Conservation (phyloP, 2,888 invertebrate genomes). For the Hesperia comma region DNA sequence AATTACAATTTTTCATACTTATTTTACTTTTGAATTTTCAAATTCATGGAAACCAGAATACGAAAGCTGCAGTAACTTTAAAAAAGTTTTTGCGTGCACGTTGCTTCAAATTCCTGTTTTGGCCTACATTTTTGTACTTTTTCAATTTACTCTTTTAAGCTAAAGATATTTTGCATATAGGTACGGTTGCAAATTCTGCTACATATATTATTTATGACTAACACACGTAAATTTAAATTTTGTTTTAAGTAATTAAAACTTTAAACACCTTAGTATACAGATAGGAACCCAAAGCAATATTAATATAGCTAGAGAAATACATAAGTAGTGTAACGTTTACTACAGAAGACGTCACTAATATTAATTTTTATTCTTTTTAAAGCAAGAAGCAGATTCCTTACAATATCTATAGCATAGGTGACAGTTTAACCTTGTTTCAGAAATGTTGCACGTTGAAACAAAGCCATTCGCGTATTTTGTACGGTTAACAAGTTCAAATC, state of each 20-base stretch:
- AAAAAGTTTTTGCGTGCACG: slow-evolving; percentile 19
- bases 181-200: slow-evolving; percentile 14
- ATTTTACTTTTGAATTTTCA: slow-evolving; percentile 5
- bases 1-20: slow-evolving; percentile 8
- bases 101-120: slow-evolving; percentile 28
- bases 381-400: too few species aligned
- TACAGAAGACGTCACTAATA: too few species aligned
- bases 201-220: background rate
- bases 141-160: slow-evolving; percentile 12
- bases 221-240: background rate
- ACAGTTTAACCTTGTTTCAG: background rate
- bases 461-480: slow-evolving; percentile 14
- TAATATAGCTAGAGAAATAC: too few species aligned
- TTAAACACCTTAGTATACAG: too few species aligned
- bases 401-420: too few species aligned
- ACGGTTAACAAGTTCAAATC: slow-evolving; percentile 35
- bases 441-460: slow-evolving; percentile 24
- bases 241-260: too few species aligned
- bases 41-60: slow-evolving; percentile 24
- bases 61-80: slow-evolving; percentile 22
- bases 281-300: too few species aligned
- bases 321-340: too few species aligned
- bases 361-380: too few species aligned
- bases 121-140: slow-evolving; percentile 26
- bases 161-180: slow-evolving; percentile 18